Evolutionary conservation across 2,113 vertebrate genomes (phyloP).

Genomic region (Upupa epops): DNA sequence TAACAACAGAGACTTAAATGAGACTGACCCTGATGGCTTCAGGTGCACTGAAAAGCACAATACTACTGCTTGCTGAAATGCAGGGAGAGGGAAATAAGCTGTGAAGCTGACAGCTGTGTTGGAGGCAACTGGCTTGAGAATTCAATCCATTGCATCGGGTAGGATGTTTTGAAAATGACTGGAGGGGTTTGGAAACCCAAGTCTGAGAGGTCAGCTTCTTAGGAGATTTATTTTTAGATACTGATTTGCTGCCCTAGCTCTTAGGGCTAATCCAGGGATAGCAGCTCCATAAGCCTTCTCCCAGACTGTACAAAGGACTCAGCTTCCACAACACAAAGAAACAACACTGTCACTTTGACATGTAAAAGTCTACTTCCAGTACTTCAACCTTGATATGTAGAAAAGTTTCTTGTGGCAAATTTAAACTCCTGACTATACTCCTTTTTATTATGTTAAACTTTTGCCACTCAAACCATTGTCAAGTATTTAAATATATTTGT

Average conservation of each 20-base stretch:
- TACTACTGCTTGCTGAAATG: background rate
- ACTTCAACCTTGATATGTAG: background rate
- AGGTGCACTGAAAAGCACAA: background rate
- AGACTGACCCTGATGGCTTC: background rate
- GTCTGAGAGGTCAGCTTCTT: background rate
- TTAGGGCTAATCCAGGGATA: background rate
- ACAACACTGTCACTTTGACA: background rate
- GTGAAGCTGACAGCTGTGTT: background rate
- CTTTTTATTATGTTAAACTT: background rate
- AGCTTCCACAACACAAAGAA: background rate
- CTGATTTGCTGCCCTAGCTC: background rate
- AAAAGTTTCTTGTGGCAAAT: background rate
- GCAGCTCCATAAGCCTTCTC: background rate
- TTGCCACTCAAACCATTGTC: background rate
- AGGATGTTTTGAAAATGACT: background rate
- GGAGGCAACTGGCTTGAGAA: background rate
- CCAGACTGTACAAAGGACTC: background rate
- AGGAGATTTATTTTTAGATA: background rate
- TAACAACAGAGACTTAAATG: background rate
- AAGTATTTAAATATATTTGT: background rate
- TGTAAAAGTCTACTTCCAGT: background rate
- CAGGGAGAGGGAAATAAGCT: background rate
- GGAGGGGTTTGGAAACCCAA: background rate
- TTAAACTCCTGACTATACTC: background rate
- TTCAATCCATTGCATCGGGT: rapidly evolving